Percentiles rank a stretch among this genome's conserved stretches.
phyloP scores from a whole-genome alignment of 1,140 invertebrate species.

The Camponotus vicinus region DNA sequence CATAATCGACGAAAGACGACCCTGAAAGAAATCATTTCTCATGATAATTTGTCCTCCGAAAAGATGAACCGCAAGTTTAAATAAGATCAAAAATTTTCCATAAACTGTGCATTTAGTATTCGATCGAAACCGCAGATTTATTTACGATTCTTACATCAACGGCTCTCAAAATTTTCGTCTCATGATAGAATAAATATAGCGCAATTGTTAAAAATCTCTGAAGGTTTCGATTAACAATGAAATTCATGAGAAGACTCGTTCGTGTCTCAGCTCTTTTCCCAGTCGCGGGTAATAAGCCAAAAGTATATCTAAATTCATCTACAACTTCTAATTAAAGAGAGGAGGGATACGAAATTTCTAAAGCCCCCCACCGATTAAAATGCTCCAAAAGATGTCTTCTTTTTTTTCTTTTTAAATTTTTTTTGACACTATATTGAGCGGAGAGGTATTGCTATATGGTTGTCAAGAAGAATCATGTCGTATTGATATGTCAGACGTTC shows the following conservation, averaged over 20 bases:
- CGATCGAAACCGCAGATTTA: slow-evolving; percentile 7
- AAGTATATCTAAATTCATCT: slow-evolving; percentile 47
- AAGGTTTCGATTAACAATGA: slow-evolving; percentile 16
- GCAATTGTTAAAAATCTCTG: background rate
- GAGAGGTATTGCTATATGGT: slow-evolving; percentile 83
- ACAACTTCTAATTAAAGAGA: background rate
- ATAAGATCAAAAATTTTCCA: background rate
- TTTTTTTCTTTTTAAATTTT: slow-evolving; percentile 62
- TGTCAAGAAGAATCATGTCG: slow-evolving; percentile 79
- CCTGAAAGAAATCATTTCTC: slow-evolving; percentile 16
- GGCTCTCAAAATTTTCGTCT: background rate
- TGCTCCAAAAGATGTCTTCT: slow-evolving; percentile 66
- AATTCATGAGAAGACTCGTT: slow-evolving; percentile 29
- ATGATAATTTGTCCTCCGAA: background rate
- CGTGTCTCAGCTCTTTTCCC: background rate
- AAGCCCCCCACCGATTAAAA: slow-evolving; percentile 70
- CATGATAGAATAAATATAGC: background rate
- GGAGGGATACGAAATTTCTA: slow-evolving; percentile 31
- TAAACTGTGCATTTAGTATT: slow-evolving; percentile 16
- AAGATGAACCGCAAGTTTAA: background rate
- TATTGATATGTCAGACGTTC: slow-evolving; percentile 83
- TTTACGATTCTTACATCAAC: background rate
- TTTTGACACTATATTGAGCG: slow-evolving; percentile 82
- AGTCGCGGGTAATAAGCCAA: slow-evolving; percentile 23
- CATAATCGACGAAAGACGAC: slow-evolving; percentile 21